Percentiles rank a stretch among this genome's conserved stretches.
Conservation (phyloP, 2,888 invertebrate genomes). For the Rhyacophila evoluta region DNA sequence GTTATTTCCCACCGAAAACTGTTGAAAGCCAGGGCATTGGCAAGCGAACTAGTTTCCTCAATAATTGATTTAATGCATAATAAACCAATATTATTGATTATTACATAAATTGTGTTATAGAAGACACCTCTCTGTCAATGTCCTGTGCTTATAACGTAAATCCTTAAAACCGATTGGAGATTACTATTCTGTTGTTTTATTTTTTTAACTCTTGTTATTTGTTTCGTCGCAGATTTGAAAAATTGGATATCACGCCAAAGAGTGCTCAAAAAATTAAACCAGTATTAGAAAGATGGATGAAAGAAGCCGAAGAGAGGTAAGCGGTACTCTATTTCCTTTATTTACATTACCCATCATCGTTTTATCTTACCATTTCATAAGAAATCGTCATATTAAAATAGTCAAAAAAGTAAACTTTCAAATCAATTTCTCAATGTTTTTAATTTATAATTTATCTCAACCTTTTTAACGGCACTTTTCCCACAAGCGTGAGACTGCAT, state of each 20-base stretch:
- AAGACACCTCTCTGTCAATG: constrained; percentile 72
- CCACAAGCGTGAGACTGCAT: no score
- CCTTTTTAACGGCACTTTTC: no score
- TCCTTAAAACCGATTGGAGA: constrained; percentile 23
- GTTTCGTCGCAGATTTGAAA: constrained; percentile 88
- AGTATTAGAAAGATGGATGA: constrained; percentile 98
- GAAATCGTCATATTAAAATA: no score
- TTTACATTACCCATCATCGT: neutral
- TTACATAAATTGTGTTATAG: constrained; percentile 58
- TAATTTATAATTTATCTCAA: no score
- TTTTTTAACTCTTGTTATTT: constrained; percentile 50
- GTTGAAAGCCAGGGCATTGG: constrained; percentile 91
- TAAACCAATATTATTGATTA: neutral
- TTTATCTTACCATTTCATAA: neutral
- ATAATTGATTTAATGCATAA: constrained; percentile 5
- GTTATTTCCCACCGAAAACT: constrained; percentile 29
- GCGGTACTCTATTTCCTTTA: constrained; percentile 56
- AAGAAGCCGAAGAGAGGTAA: constrained; percentile 97
- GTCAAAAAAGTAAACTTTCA: no score
- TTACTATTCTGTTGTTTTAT: constrained; percentile 42
- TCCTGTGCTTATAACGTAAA: constrained; percentile 71
- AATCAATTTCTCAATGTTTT: no score
- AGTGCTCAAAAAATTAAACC: constrained; percentile 99
- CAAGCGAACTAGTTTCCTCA: constrained; percentile 65
- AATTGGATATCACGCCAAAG: constrained; percentile 98